Conservation (phyloP, 2,113 vertebrate species). For the Emberiza fucata region DNA sequence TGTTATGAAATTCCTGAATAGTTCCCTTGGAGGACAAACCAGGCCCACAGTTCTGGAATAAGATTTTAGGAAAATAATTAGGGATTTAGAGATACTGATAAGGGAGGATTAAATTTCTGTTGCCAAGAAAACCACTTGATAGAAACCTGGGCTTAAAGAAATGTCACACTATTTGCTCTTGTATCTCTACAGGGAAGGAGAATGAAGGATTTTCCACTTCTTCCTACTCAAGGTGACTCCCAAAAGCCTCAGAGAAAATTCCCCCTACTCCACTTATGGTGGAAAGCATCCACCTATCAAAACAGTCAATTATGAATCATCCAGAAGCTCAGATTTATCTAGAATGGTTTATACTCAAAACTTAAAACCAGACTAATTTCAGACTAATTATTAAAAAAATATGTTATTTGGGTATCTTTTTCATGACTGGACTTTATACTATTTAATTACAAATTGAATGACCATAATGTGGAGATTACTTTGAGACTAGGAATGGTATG, state of each 20-base stretch:
- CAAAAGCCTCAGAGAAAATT: neutral
- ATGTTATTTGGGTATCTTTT: neutral
- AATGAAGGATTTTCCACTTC: neutral
- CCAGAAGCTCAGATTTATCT: neutral
- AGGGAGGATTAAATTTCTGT: neutral
- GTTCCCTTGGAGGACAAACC: neutral
- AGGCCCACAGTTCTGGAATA: neutral
- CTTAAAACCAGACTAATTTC: neutral
- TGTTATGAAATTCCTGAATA: neutral
- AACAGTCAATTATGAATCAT: neutral
- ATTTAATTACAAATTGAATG: neutral
- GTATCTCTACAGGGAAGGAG: neutral
- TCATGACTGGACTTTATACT: neutral
- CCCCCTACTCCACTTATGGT: neutral
- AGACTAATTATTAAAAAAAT: neutral
- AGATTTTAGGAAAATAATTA: constrained; percentile 1
- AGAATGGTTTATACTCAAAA: neutral
- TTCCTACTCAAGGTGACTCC: neutral
- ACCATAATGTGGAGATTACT: neutral
- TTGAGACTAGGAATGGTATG: neutral
- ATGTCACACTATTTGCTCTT: neutral
- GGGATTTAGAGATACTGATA: neutral
- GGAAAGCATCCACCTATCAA: neutral
- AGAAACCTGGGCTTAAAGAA: neutral
- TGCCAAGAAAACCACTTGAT: neutral